phyloP scores from a whole-genome alignment of 2,888 invertebrate species.

The Cyrtodaria siliqua region DNA sequence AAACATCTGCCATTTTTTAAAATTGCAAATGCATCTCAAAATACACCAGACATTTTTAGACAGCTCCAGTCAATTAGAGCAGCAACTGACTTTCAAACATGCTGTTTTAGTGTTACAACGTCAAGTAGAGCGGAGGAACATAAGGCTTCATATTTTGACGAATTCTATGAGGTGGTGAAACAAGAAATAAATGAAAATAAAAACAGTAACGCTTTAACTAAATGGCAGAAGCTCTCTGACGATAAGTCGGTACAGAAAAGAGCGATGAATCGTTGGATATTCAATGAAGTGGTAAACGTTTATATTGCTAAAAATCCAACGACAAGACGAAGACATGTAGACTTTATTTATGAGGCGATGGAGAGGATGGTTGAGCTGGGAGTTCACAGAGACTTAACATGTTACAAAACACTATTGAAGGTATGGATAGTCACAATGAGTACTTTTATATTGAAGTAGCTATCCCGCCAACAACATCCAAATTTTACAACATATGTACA shows the following conservation, averaged over 20 bases:
- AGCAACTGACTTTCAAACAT: background rate
- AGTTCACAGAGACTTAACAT: slow-evolving; percentile 91
- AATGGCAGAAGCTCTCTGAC: background rate
- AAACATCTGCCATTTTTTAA: too few relatives aligned
- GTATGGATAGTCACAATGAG: too few relatives aligned
- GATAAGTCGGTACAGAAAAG: slow-evolving; percentile 9
- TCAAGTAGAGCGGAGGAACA: background rate
- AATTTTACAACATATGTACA: too few relatives aligned
- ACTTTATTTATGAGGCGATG: slow-evolving; percentile 97
- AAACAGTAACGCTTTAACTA: background rate
- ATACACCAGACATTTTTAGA: too few relatives aligned
- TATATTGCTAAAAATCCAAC: slow-evolving; percentile 90
- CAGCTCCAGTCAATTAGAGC: background rate
- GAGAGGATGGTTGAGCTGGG: slow-evolving; percentile 95
- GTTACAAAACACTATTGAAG: slow-evolving; percentile 93
- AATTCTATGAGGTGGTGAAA: slow-evolving; percentile 14
- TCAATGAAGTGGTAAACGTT: slow-evolving; percentile 85
- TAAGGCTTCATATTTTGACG: background rate
- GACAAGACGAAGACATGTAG: slow-evolving; percentile 94
- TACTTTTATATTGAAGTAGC: too few relatives aligned
- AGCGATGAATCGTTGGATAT: slow-evolving; percentile 73
- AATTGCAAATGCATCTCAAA: too few relatives aligned
- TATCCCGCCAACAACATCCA: too few relatives aligned
- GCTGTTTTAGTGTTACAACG: too few relatives aligned
- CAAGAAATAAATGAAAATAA: background rate